Conservation (phyloP, 1,140 invertebrate species). For the Diorhabda sublineata region DNA sequence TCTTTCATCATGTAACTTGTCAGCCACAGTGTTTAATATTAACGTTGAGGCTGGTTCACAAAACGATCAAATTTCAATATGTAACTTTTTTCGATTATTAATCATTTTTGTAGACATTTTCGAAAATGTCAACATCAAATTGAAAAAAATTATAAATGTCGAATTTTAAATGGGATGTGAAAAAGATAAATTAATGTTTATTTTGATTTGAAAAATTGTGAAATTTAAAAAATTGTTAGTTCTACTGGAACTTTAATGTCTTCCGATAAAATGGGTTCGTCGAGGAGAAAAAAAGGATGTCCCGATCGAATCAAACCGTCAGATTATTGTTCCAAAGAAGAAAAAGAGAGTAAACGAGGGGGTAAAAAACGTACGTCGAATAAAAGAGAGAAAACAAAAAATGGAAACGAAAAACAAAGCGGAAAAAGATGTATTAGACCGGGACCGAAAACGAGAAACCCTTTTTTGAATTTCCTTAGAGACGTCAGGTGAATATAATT, state of each 20-base stretch:
- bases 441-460: conserved; percentile 22
- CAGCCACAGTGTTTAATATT: too few species aligned
- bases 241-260: background rate
- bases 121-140: too few species aligned
- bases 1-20: too few species aligned
- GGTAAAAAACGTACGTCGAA: background rate
- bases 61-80: too few species aligned
- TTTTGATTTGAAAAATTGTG: too few species aligned
- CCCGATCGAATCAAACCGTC: background rate
- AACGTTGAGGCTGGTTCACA: too few species aligned
- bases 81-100: too few species aligned
- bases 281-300: background rate
- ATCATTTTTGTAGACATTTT: too few species aligned
- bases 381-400: background rate
- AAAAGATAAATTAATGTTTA: too few species aligned
- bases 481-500: conserved; percentile 10
- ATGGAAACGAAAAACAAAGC: background rate
- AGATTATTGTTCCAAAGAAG: background rate
- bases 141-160: too few species aligned
- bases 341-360: background rate
- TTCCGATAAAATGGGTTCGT: background rate
- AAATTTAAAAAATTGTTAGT: too few species aligned
- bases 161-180: too few species aligned
- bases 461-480: conserved; percentile 29
- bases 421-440: conserved; percentile 4